Evolutionary conservation across 35 echinoderm and acorn worm species (phyloP).

Genomic region (Diadema setosum): DNA sequence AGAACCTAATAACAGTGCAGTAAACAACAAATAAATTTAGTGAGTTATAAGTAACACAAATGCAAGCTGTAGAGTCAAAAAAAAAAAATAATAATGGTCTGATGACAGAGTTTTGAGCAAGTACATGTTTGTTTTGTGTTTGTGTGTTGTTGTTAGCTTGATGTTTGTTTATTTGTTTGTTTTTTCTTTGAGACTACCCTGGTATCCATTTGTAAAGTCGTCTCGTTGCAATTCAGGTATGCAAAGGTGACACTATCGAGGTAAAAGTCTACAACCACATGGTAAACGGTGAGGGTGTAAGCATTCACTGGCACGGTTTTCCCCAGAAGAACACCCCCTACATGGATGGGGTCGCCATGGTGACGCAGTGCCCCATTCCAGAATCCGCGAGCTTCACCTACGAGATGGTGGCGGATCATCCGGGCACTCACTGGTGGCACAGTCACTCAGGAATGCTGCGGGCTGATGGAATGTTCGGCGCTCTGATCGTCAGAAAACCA

Average conservation of each 20-base stretch:
- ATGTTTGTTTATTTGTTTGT: no score
- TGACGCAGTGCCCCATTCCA: slow-evolving; percentile 26
- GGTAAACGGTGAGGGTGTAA: not conserved
- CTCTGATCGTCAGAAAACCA: slow-evolving; percentile 42
- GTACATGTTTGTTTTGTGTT: no score
- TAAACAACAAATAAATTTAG: no score
- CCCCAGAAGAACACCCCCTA: not conserved
- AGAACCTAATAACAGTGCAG: no score
- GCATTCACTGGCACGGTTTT: slow-evolving; percentile 36
- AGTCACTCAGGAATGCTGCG: slow-evolving; percentile 50
- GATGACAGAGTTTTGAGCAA: no score
- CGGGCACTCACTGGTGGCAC: slow-evolving; percentile 55
- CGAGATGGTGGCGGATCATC: not conserved
- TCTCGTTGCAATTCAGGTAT: not conserved
- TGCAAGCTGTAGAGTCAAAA: no score
- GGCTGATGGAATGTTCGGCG: slow-evolving; percentile 39
- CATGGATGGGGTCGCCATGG: slow-evolving; percentile 31
- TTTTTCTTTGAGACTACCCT: no score
- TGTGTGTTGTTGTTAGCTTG: no score
- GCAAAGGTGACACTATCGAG: not conserved
- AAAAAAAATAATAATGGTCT: no score
- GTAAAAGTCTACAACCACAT: slow-evolving; percentile 11
- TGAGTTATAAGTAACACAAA: no score
- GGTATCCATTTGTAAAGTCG: no score
- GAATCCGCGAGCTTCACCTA: not conserved